phyloP scores from a whole-genome alignment of 2,797 vertebrate genomes.

The Psittacula derbiana region DNA sequence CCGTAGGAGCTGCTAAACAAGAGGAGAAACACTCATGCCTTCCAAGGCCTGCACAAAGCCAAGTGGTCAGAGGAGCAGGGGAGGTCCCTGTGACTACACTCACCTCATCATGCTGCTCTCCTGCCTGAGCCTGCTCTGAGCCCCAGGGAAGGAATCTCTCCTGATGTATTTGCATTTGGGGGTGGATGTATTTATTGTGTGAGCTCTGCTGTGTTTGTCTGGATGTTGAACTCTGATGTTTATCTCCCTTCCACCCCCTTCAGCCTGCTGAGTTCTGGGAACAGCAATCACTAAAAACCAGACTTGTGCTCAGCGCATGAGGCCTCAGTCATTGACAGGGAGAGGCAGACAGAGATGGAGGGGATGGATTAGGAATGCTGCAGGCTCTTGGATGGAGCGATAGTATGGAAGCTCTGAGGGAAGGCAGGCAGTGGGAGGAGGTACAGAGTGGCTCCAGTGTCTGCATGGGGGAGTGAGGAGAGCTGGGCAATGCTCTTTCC shows the following conservation, averaged over 20 bases:
- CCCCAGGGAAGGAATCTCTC: not conserved
- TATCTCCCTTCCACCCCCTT: conserved; percentile 32
- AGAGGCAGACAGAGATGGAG: not conserved
- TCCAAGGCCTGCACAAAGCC: not conserved
- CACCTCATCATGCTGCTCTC: conserved; percentile 22
- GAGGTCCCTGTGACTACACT: not conserved
- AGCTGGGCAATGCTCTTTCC: not conserved
- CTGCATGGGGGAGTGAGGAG: not conserved
- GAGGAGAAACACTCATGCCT: not conserved
- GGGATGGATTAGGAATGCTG: not conserved
- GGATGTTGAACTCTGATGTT: conserved; percentile 54
- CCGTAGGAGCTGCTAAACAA: not conserved
- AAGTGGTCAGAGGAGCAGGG: not conserved
- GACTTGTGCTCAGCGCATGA: not conserved
- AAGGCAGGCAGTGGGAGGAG: not conserved
- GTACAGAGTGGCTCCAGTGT: not conserved
- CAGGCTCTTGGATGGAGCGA: not conserved
- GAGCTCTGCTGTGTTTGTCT: conserved; percentile 27
- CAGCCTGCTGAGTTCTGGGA: conserved; percentile 36
- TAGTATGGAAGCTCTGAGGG: not conserved
- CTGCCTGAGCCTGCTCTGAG: not conserved
- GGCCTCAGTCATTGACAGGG: not conserved
- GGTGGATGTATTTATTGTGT: not conserved
- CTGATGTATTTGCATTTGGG: not conserved
- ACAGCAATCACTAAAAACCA: not conserved